Percentiles rank a stretch among this genome's conserved stretches.
These are phyloP conservation scores for Clarias gariepinus DNA, from an alignment of 2,113 vertebrate species.

Conservation along the genomic window DNA sequence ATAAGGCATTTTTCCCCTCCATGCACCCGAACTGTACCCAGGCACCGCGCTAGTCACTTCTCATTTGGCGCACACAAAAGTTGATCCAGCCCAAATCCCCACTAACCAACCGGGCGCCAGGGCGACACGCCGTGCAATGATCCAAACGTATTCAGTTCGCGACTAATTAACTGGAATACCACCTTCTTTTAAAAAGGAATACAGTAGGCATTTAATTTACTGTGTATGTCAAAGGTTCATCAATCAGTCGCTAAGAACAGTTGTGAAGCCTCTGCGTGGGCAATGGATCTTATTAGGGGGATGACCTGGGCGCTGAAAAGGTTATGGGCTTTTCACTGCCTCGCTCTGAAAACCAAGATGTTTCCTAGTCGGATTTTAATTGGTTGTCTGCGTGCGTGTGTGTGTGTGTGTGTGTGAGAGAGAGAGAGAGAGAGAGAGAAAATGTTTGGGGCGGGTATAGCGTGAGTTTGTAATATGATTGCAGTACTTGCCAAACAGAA, in stretches of 20 bases:
- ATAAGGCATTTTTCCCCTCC: constrained; percentile 80
- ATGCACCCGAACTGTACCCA: constrained; percentile 83
- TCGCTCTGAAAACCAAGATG: constrained; percentile 69
- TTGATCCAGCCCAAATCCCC: constrained; percentile 86
- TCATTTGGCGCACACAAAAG: constrained; percentile 91
- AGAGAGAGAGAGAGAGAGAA: too few species aligned
- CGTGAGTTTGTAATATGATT: not conserved
- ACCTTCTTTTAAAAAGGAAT: constrained; percentile 71
- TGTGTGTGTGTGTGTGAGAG: constrained; percentile 5
- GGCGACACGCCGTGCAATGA: constrained; percentile 84
- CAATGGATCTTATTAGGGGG: constrained; percentile 88
- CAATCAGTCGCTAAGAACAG: constrained; percentile 76
- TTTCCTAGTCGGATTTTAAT: constrained; percentile 82
- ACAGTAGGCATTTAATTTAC: constrained; percentile 89
- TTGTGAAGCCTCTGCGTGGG: constrained; percentile 76
- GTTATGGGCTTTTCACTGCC: constrained; percentile 71
- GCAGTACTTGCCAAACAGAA: not conserved
- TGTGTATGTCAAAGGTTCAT: constrained; percentile 84
- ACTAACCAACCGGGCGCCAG: constrained; percentile 81
- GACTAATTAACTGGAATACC: constrained; percentile 97
- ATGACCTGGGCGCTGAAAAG: constrained; percentile 71
- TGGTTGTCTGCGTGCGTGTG: constrained; percentile 60
- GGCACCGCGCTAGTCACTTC: constrained; percentile 88
- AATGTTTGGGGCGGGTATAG: too few species aligned
- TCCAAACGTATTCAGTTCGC: constrained; percentile 83